Evolutionary conservation across 1,140 invertebrate species (phyloP).

Genomic region (Euglossa dilemma): DNA sequence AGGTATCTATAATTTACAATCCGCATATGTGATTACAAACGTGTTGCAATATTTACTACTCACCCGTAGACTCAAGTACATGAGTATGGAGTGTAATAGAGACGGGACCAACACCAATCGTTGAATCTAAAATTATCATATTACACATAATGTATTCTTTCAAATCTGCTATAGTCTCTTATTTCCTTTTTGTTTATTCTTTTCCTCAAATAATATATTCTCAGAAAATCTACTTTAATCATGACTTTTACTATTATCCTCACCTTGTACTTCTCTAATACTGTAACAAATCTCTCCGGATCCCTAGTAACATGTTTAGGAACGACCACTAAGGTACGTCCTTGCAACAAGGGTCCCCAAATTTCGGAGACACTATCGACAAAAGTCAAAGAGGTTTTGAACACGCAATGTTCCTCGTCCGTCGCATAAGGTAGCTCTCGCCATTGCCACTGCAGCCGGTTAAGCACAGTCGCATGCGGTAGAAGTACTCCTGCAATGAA

Average conservation of each 20-base stretch:
- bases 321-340: constrained; percentile 87
- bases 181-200: neutral
- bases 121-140: constrained; percentile 83
- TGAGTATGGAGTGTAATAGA: constrained; percentile 88
- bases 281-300: constrained; percentile 87
- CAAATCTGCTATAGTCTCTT: neutral
- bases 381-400: constrained; percentile 94
- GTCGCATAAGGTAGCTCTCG: constrained; percentile 87
- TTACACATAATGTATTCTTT: too few species aligned
- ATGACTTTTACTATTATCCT: neutral
- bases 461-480: constrained; percentile 90
- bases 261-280: constrained; percentile 88
- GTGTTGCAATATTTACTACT: constrained; percentile 25
- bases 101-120: constrained; percentile 92
- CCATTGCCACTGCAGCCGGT: constrained; percentile 94
- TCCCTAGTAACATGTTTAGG: constrained; percentile 88
- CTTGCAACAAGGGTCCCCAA: constrained; percentile 91
- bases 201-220: neutral
- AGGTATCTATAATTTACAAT: neutral
- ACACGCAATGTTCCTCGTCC: constrained; percentile 88
- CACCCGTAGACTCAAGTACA: constrained; percentile 84
- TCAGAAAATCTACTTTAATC: neutral
- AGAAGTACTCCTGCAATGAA: constrained; percentile 77
- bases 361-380: constrained; percentile 94
- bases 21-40: neutral